Percentiles rank a stretch among this genome's conserved stretches.
Conservation (phyloP, 2,888 invertebrate genomes). For the Baronia brevicornis region DNA sequence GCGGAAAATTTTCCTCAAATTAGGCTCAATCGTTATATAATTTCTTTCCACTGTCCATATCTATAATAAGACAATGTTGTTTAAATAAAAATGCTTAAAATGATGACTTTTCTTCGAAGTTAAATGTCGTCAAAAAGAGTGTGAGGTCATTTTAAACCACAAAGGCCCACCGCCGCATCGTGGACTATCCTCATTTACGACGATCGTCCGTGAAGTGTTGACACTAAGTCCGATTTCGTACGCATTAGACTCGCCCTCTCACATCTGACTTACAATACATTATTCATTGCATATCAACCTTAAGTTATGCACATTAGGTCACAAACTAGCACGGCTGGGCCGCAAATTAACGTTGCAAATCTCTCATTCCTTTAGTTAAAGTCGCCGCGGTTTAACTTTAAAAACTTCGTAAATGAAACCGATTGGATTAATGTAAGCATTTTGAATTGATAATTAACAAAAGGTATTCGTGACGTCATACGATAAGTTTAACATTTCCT, state of each 20-base stretch:
- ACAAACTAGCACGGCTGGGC: constrained; percentile 24
- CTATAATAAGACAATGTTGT: too few species aligned
- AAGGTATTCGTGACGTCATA: constrained; percentile 10
- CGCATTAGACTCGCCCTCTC: constrained; percentile 55
- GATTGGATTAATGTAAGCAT: constrained; percentile 4
- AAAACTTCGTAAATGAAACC: constrained; percentile 28
- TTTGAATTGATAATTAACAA: constrained; percentile 17
- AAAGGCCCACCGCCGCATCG: constrained; percentile 36
- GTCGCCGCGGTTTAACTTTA: too few species aligned
- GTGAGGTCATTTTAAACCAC: constrained; percentile 39
- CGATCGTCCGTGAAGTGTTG: constrained; percentile 62
- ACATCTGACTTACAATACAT: constrained; percentile 36
- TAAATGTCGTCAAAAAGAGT: constrained; percentile 13
- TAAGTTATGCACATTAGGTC: constrained; percentile 24
- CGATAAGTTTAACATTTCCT: not conserved
- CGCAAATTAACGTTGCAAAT: too few species aligned
- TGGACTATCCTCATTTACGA: constrained; percentile 35
- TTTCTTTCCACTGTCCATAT: too few species aligned
- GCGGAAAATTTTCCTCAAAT: too few species aligned
- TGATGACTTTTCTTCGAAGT: constrained; percentile 1
- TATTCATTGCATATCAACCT: constrained; percentile 16
- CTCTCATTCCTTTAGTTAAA: too few species aligned
- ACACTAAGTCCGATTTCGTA: constrained; percentile 69
- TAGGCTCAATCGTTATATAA: too few species aligned
- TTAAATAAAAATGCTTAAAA: too few species aligned